phyloP scores from a whole-genome alignment of 2,113 vertebrate species.

The Corythaixoides concolor region DNA sequence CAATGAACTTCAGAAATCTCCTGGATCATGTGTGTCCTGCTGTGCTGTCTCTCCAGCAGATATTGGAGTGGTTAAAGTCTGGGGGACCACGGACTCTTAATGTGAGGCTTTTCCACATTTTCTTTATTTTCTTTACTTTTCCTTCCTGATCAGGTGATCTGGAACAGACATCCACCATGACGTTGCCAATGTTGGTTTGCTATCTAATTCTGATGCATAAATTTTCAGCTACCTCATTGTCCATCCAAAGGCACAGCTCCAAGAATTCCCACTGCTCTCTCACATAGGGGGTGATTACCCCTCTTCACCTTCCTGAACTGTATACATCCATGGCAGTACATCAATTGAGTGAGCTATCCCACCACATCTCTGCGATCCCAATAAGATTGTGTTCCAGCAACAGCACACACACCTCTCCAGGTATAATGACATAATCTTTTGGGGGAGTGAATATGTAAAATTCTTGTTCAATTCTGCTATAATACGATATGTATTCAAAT shows the following conservation, averaged over 20 bases:
- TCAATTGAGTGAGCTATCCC: not conserved
- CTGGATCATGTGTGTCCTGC: not conserved
- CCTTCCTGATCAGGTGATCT: not conserved
- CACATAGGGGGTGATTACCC: not conserved
- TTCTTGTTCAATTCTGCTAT: not conserved
- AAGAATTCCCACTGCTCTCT: not conserved
- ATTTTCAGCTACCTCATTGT: not conserved
- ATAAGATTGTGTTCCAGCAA: not conserved
- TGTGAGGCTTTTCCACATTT: not conserved
- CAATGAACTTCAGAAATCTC: not conserved
- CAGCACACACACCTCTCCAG: not conserved
- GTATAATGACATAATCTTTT: not conserved
- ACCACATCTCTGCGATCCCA: not conserved
- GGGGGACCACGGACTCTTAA: not conserved
- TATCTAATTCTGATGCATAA: not conserved
- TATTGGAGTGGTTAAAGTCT: not conserved
- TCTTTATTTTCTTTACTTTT: not conserved
- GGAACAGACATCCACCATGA: not conserved
- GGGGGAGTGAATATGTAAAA: accelerated
- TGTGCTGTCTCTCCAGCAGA: not conserved
- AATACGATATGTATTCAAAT: not conserved
- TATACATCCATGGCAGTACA: not conserved
- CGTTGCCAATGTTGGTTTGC: not conserved
- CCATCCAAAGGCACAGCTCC: not conserved
- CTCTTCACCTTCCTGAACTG: not conserved